These are phyloP conservation scores for Macquaria ambigua DNA, from an alignment of 2,113 vertebrate genomes.

Conservation along the genomic window DNA sequence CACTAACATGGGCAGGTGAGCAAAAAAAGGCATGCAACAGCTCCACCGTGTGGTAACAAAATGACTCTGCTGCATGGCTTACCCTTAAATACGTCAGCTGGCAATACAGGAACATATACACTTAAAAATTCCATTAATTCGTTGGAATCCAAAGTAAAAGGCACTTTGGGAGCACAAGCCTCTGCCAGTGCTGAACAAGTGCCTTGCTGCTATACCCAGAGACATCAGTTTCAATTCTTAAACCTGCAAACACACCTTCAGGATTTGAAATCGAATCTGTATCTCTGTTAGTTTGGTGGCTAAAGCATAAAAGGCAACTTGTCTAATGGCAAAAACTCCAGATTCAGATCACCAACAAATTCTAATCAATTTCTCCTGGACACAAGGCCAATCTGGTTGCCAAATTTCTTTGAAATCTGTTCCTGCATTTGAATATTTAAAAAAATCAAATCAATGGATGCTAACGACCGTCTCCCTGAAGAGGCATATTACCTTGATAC, in stretches of 20 bases:
- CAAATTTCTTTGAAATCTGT: background rate
- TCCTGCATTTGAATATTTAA: slow-evolving; percentile 2
- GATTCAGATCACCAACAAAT: background rate
- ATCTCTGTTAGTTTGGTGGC: background rate
- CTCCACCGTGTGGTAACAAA: slow-evolving; percentile 60
- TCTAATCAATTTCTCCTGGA: background rate
- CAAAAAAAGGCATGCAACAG: slow-evolving; percentile 41
- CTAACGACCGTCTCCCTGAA: background rate
- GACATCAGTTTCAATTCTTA: background rate
- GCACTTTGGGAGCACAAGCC: background rate
- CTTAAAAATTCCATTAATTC: background rate
- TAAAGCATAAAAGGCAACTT: background rate
- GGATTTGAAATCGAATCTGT: background rate
- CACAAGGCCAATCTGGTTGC: background rate
- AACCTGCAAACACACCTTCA: slow-evolving; percentile 7
- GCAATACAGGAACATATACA: background rate
- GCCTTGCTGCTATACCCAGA: background rate
- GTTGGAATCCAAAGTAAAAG: background rate
- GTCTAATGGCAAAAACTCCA: background rate
- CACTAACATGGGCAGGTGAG: background rate
- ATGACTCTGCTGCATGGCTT: background rate
- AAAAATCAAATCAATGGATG: slow-evolving; percentile 9
- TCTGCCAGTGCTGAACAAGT: slow-evolving; percentile 2
- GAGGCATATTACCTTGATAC: slow-evolving; percentile 90
- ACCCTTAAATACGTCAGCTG: background rate